Conservation (phyloP, 1,140 invertebrate genomes). For the Heterodera schachtii region DNA sequence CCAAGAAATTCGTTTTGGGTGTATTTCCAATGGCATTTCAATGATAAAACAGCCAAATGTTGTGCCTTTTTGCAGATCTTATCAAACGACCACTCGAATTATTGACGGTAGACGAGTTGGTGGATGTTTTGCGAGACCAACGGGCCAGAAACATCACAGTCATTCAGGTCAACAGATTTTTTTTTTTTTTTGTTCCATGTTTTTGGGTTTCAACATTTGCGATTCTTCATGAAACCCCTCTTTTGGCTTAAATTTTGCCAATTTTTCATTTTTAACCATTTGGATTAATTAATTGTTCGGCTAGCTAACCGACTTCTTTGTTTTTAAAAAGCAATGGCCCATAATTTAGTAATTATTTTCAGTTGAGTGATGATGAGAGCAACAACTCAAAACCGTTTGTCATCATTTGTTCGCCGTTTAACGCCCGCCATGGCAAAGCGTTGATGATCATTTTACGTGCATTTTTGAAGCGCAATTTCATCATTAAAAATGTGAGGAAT, state of each 20-base stretch:
- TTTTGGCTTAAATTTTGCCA: too few species aligned
- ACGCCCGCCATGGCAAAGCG: slow-evolving; percentile 13
- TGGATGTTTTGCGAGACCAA: slow-evolving; percentile 19
- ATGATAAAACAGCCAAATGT: background rate
- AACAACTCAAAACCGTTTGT: background rate
- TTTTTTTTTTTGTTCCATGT: too few species aligned
- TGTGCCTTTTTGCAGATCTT: slow-evolving; percentile 8
- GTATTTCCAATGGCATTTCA: too few species aligned
- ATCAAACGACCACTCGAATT: background rate
- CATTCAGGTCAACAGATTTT: background rate
- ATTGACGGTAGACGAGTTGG: background rate
- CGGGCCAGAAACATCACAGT: background rate
- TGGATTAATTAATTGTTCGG: too few species aligned
- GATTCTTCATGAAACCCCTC: too few species aligned
- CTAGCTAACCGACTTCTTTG: too few species aligned
- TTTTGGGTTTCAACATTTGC: too few species aligned
- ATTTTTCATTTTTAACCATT: too few species aligned
- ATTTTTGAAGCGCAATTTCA: slow-evolving; percentile 23
- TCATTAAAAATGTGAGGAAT: background rate
- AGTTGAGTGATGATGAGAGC: background rate
- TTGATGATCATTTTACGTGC: slow-evolving; percentile 9
- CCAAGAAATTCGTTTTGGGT: background rate
- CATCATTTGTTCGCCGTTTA: slow-evolving; percentile 19
- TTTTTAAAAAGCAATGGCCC: too few species aligned
- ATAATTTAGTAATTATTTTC: background rate